Conservation (phyloP, 2,888 invertebrate genomes). For the Drosophila colorata region DNA sequence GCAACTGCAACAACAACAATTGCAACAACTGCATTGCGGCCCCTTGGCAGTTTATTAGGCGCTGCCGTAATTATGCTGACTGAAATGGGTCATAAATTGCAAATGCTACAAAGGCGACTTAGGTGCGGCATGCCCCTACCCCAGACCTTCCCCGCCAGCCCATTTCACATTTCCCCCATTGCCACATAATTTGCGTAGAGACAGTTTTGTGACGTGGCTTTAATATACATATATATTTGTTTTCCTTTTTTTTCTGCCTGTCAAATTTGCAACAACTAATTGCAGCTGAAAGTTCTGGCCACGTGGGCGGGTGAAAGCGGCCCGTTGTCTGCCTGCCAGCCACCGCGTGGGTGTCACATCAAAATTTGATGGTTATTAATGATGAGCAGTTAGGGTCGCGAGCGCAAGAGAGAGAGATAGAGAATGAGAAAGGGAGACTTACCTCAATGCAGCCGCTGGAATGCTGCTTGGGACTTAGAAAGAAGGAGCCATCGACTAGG, state of each 20-base stretch:
- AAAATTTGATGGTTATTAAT: conserved; percentile 69
- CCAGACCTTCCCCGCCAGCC: not conserved
- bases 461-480: conserved; percentile 97
- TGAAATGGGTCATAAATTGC: conserved; percentile 83
- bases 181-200: conserved; percentile 41
- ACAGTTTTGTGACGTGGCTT: conserved; percentile 40
- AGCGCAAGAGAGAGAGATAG: not conserved
- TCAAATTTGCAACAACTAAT: conserved; percentile 68
- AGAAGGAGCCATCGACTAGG: conserved; percentile 98
- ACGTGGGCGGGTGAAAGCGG: conserved; percentile 76
- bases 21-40: conserved; percentile 23
- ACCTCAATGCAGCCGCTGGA: conserved; percentile 95
- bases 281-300: conserved; percentile 73
- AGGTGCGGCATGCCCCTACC: conserved; percentile 39
- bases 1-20: conserved; percentile 30
- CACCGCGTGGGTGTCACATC: conserved; percentile 54
- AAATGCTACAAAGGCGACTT: conserved; percentile 43
- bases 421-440: conserved; percentile 77
- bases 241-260: conserved; percentile 11
- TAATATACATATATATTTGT: conserved; percentile 2
- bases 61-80: conserved; percentile 82
- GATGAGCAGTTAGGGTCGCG: conserved; percentile 40
- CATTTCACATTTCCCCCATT: conserved; percentile 28
- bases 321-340: not conserved
- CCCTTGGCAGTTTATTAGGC: conserved; percentile 66